A percentile compares a stretch with the other conserved stretches of the same genome.
Conservation (phyloP, 1,140 invertebrate genomes). For the Bombus waltoni region DNA sequence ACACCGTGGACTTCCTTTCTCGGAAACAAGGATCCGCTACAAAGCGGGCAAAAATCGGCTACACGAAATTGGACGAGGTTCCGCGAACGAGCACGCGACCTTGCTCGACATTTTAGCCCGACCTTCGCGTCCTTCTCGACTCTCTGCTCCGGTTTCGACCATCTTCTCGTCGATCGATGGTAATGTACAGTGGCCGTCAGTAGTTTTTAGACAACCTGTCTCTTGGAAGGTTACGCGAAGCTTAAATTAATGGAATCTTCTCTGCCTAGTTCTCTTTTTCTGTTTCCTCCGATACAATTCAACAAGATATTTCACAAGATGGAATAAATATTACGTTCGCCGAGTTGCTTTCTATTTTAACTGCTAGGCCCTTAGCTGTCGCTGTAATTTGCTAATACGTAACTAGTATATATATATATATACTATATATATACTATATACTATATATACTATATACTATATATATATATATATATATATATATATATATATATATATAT, state of each 20-base stretch:
- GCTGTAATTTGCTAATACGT: conserved; percentile 19
- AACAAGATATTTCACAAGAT: background rate
- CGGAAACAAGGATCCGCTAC: conserved; percentile 38
- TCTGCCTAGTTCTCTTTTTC: too few species aligned
- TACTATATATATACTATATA: too few species aligned
- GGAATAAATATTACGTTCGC: too few species aligned
- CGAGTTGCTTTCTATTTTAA: background rate
- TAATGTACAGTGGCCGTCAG: background rate
- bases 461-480: too few species aligned
- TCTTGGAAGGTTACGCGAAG: background rate
- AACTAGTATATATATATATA: too few species aligned
- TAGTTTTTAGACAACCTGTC: background rate
- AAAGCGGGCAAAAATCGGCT: conserved; percentile 35
- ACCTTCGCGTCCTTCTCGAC: background rate
- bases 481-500: too few species aligned
- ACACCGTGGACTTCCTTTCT: conserved; percentile 46
- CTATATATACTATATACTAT: too few species aligned
- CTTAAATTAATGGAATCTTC: background rate
- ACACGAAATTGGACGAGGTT: conserved; percentile 31
- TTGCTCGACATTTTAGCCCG: conserved; percentile 40
- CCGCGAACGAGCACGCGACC: conserved; percentile 31
- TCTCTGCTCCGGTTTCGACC: background rate
- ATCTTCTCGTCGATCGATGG: background rate
- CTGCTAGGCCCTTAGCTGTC: background rate
- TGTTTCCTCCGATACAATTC: too few species aligned